Evolutionary conservation across 2,113 vertebrate species (phyloP), one percentile per base, ranked within the genome.

Genomic region (Mastomys coucha): DNA sequence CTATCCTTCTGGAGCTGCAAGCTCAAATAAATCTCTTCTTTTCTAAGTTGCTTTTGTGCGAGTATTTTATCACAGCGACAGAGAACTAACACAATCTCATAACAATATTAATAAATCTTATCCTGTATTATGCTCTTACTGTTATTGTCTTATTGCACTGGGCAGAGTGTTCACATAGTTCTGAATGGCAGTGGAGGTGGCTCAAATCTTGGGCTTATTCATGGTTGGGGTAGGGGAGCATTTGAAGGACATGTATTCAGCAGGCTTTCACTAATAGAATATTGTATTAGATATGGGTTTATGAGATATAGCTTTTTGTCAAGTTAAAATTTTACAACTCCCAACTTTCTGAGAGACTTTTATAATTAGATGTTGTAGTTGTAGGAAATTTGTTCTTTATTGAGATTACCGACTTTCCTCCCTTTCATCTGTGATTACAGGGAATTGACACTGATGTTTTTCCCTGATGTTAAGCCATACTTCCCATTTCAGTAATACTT

Each of bases 341-440:
- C 60, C 3, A 86, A n/a, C 63, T 81, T 88, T 91, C 13, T 58
- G 10, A 70, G n/a, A 58, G 13, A 8, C 77, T 97, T 96, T 86
- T 10, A 39, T 58, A 93, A 76, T 91, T 82, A 78, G 39, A 33
- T 69, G 75, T 19, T 90, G 13, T 45, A 69, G 65, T 81, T 91
- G 76, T 76, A 51, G 78, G 33, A 76, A 85, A 70, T 63, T 1
- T 8, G 39, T 73, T 8, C 8, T 85, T 45, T 76, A 73, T 88
- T 70, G 65, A 65, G 88, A 63, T n/a, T 91, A 77, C 53, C 81
- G 73, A 75, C 84, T 90, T 93, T 91, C 70, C 81, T 31, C 80
- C 26, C 53, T 94, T 91, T 76, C 39, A 7, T 87, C 17, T 2
- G 8, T 89, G 49, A 65, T 85, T 85, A 0, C 69, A 75, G 60